Evolutionary conservation across 2,113 vertebrate genomes (phyloP), one percentile per base, ranked within the genome.

Genomic region (Ursus arctos): DNA sequence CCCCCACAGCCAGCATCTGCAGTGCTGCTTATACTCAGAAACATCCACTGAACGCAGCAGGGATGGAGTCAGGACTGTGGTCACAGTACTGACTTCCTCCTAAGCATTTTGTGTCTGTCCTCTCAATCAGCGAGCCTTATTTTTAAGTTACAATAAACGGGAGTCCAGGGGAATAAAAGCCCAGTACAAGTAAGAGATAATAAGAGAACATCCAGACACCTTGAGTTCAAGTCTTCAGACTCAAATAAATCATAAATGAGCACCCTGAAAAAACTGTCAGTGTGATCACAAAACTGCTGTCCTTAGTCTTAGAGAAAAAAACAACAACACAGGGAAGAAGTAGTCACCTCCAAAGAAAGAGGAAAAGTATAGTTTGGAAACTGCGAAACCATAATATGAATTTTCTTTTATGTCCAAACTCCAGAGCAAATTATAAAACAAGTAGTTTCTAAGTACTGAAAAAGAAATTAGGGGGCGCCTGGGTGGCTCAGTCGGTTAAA

Each of bases 331-430:
- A 82, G 31, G 13, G 26, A 83, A 79, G 22, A 83, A 76, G 69
- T 7, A 14, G 49, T 69, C 81, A 89, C 49, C 85, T 71, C 22
- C 72, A 86, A 86, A 47, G 47, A 80, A 72, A 84, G 19, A 40
- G 15, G 22, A 43, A 81, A 65, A 69, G 31, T 19, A 16, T 33
- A 63, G 28, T 76, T 31, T 74, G n/a, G 15, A 77, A 97, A 63
- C 24, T 86, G 16, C 1, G 47, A 72, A 82, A 81, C 55, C 77
- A 16, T 55, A 55, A 24, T 14, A 81, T 71, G 7, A 9, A 84
- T 88, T 91, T 93, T 92, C 28, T 69, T 96, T 33, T 80, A 85
- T 85, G 61, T 90, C 55, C 49, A 88, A 13, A 84, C 92, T 84
- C 51, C 19, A 80, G 63, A 85, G 22, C 18, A 94, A 82, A 49